phyloP scores from a whole-genome alignment of 2,888 invertebrate genomes.

The Ashinkailepas kermadecensis region DNA sequence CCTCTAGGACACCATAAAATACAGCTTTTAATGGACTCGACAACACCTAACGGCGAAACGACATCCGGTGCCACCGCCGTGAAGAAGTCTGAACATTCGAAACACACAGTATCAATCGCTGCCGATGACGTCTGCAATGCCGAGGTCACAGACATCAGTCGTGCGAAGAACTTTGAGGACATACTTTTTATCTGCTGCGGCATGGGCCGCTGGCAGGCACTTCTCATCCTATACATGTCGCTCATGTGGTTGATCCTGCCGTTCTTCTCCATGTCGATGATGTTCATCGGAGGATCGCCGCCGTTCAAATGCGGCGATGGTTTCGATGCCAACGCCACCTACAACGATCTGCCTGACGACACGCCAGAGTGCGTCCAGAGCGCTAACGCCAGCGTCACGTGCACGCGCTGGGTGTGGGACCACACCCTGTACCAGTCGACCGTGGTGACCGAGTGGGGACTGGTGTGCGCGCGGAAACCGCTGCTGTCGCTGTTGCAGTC shows the following conservation, averaged over 20 bases:
- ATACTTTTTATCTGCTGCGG: background rate
- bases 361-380: background rate
- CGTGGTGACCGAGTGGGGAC: slow-evolving; percentile 31
- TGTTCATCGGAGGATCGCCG: no score
- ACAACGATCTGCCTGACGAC: background rate
- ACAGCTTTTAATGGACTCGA: no score
- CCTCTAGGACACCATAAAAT: no score
- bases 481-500: slow-evolving; percentile 31
- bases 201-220: background rate
- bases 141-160: no score
- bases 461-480: slow-evolving; percentile 31
- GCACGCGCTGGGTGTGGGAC: background rate
- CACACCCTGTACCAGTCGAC: slow-evolving; percentile 17
- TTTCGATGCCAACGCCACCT: background rate
- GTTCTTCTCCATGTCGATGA: background rate
- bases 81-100: no score
- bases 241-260: background rate
- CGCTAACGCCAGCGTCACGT: background rate
- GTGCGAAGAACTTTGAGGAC: background rate
- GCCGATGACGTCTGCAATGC: no score
- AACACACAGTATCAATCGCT: no score
- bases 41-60: no score
- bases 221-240: background rate
- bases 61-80: no score
- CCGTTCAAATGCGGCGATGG: background rate